Evolutionary conservation across 2,797 vertebrate species (phyloP), one percentile per base, ranked within the genome.

Genomic region (Danio tinwini): DNA sequence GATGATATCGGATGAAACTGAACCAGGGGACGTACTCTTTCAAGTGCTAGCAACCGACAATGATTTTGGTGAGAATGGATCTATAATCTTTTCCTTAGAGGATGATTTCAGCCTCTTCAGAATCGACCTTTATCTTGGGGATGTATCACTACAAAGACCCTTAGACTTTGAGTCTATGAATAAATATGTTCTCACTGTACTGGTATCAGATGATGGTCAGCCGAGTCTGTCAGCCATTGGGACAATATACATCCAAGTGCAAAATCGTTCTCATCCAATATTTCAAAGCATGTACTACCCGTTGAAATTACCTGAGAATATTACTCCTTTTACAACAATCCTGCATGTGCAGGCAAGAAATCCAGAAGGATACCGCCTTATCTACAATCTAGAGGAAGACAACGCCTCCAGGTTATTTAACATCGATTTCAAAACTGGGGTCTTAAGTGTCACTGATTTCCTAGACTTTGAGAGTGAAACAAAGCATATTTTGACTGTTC

Each of bases 291-390:
- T 96, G 17, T 94, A 95, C 71, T 99, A 99, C 69, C 94, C 91
- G 1, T 92, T 99, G 53, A 96, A 93, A 86, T 94, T 99, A 19
- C 97, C 96, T 12, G 98, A 99, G 92, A 96, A 96, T 16, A 94
- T 97, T 10, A 93, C 96, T 1, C 92, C 94, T 0, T 96, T 95
- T 77, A 98, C 96, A 7, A 96, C 97, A 0, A 94, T 99, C 84
- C 89, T 99, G 44, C 97, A 99, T 21, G 96, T 98, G 4, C 98
- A 99, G 88, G 98, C 98, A 63, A 94, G 96, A 74, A 99, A 97
- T 80, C 96, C 97, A 0, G 97, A 98, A 71, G 97, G 97, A 50
- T 96, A 97, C 80, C 95, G 95, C 5, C 94, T 99, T 16, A 96
- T 99, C 90, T 99, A 99, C 89, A 98, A 96, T 87, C 95, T 99